Base-by-base conservation (phyloP, 2,797 vertebrate genomes). In the Acanthiza pusilla region DNA sequence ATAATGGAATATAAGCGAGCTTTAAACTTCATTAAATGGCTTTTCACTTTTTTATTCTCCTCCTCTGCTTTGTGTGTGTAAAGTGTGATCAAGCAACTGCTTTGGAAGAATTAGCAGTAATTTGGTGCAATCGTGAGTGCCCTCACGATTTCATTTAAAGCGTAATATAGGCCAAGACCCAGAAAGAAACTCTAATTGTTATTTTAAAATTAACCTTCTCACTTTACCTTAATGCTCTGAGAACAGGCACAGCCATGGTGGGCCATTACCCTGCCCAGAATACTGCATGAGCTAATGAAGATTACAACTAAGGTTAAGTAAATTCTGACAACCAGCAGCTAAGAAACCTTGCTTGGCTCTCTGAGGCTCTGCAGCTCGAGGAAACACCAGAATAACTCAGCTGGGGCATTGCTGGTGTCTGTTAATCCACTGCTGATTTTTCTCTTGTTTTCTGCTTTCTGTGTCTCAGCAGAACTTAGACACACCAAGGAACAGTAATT, bases 171-270 rank as follows among this genome's bases (percentile, higher is more conserved):
- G 95, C 73, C 89, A 96, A 94, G 91, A 96, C 83, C 76, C 73
- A 95, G 80, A 78, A 91, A 96, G 89, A 55, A 51, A 89, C 80
- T 92, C 66, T 84, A 96, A 96, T 96, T 95, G 95, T 94, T 96
- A 89, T 89, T 95, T 97, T 82, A 92, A 80, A 96, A 96, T 94
- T 94, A 97, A 95, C 96, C 92, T 97, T 95, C 97, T 84, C 10
- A 2, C 58, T 96, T 92, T 65, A 73, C 90, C 91, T 96, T 86
- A 34, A 58, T 32, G 88, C 68, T 78, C 60, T 72, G 67, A 93
- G 94, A 97, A 94, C 53, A 85, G 6, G 71, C 78, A 68, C 53
- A 78, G 29, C 72, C 57, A 32, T 0, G 0, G 43, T 1, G 3
- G 60, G 58, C 54, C 4, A 13, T 18, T 60, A 32, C 42, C 26